Evolutionary conservation across 1,140 invertebrate genomes (phyloP).

Genomic region (Carcinoscorpius rotundicauda): DNA sequence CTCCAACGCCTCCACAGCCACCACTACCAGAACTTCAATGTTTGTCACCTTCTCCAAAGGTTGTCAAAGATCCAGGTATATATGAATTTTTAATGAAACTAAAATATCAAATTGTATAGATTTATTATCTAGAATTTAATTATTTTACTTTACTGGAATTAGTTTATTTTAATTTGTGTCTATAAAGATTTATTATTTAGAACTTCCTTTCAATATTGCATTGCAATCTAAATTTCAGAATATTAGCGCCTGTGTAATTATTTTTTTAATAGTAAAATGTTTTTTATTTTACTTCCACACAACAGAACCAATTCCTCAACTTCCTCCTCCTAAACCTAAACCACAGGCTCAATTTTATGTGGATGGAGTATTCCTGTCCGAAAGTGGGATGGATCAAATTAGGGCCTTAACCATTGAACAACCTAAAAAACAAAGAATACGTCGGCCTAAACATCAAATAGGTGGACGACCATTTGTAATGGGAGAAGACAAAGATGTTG

Average conservation of each 20-base stretch:
- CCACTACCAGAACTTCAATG: slow-evolving; percentile 12
- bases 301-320: no score
- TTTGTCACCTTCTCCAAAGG: background rate
- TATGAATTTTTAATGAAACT: background rate
- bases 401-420: slow-evolving; percentile 55
- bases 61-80: slow-evolving; percentile 15
- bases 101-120: background rate
- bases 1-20: slow-evolving; percentile 11
- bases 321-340: background rate
- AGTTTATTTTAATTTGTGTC: background rate
- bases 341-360: slow-evolving; percentile 48
- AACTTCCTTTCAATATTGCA: no score
- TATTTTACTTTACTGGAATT: background rate
- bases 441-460: slow-evolving; percentile 17
- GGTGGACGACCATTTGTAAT: slow-evolving; percentile 4
- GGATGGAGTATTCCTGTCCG: slow-evolving; percentile 74
- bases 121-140: background rate
- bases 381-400: slow-evolving; percentile 62
- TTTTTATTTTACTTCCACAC: no score
- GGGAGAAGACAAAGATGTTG: slow-evolving; percentile 8
- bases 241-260: no score
- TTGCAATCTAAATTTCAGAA: no score
- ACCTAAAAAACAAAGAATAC: slow-evolving; percentile 36
- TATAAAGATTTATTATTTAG: no score
- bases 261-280: no score